These are phyloP conservation scores for Anolis carolinensis DNA, from an alignment of 2,113 vertebrate species.

Conservation along the genomic window DNA sequence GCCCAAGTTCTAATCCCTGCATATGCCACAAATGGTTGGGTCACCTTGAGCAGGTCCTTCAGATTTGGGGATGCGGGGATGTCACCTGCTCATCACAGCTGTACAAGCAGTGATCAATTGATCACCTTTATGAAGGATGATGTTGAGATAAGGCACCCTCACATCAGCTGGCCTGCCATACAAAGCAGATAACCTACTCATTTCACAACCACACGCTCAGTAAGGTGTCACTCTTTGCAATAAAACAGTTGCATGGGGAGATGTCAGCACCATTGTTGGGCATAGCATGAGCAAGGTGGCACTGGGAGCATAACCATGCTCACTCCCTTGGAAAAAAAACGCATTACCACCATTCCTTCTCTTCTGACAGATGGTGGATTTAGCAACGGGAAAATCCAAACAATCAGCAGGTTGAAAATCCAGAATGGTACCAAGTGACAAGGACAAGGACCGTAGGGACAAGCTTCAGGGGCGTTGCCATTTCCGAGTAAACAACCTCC, in stretches of 20 bases:
- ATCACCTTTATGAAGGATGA: neutral
- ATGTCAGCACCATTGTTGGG: neutral
- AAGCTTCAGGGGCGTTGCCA: slow-evolving; percentile 4
- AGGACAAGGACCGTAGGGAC: neutral
- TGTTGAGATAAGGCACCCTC: neutral
- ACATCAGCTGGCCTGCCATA: neutral
- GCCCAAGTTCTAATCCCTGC: neutral
- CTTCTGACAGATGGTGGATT: neutral
- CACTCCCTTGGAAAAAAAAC: neutral
- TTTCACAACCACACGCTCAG: neutral
- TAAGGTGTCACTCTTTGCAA: neutral
- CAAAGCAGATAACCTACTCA: neutral
- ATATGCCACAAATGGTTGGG: neutral
- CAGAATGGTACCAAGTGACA: neutral
- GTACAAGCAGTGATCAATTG: neutral
- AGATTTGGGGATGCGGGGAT: neutral
- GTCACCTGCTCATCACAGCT: neutral
- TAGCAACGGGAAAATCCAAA: neutral
- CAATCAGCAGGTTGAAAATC: neutral
- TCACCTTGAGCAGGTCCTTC: slow-evolving; percentile 17
- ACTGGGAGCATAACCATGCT: neutral
- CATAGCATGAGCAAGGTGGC: neutral
- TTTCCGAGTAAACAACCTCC: neutral
- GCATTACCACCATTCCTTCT: no score
- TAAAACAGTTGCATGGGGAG: neutral